Base-by-base conservation (phyloP, 1,140 invertebrate species). In the Mamestra configurata region DNA sequence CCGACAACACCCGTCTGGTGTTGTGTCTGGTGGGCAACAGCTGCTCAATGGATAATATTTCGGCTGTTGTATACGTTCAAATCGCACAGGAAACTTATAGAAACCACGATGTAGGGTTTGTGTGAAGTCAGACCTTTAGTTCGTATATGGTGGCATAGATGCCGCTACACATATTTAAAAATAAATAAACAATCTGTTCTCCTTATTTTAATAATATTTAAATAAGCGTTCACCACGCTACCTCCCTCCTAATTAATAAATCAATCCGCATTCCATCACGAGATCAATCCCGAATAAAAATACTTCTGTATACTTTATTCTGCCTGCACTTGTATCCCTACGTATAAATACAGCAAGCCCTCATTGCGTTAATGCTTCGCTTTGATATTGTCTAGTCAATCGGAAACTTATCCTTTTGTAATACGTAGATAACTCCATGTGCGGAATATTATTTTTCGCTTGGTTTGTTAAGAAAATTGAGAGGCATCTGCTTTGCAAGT, bases 321-420 rank as follows among this genome's bases (percentile, higher is more conserved):
- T 20, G 22, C n/a, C 20, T 49, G 66, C 66, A 70, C 22, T 46
- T 73, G 51, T 57, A 57, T 7, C 51, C 53, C 40, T 27, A 55
- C 31, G 31, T 57, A 53, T 43, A 77, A 80, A 59, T 72, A 66
- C 76, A 46, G 46, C 37, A n/a, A 40, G 77, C 87, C 87, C 83
- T 79, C 84, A 85, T 88, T 81, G 76, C 82, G 85, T 88, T 91
- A 89, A 88, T 85, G 81, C 84, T 49, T 81, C 78, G 79, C 77
- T 90, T 90, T 90, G 88, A 91, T 87, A 83, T 80, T 84, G 87
- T 73, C 86, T 86, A 93, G 87, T 92, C 90, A 88, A 85, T 88
- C 79, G 92, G 89, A 93, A 92, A 88, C 85, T 88, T 89, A 91
- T 90, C 86, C 87, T 88, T 89, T 92, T 92, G 89, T 92, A 89